These are phyloP conservation scores for Drosophila varians DNA, from an alignment of 1,140 invertebrate genomes.

Conservation along the genomic window DNA sequence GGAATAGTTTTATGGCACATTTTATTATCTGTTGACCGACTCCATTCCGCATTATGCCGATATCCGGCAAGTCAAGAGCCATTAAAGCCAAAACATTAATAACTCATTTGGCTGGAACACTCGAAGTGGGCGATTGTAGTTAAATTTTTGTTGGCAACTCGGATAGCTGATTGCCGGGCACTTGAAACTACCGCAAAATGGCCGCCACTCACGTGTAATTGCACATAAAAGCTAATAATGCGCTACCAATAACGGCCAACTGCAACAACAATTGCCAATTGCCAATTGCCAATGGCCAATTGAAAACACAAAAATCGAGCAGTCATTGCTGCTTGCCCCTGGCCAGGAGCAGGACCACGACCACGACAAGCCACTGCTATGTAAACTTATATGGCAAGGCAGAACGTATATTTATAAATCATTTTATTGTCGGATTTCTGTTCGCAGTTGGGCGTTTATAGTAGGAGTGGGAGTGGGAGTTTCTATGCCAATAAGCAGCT, in stretches of 20 bases:
- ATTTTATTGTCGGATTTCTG: conserved; percentile 80
- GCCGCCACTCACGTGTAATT: conserved; percentile 58
- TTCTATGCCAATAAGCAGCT: conserved; percentile 81
- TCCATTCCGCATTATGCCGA: background rate
- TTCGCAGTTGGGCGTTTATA: conserved; percentile 47
- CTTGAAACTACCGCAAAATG: conserved; percentile 57
- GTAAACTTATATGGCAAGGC: conserved; percentile 37
- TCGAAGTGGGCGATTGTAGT: conserved; percentile 4
- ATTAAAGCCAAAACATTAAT: conserved; percentile 28
- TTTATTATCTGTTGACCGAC: background rate
- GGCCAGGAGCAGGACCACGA: background rate
- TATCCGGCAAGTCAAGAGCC: background rate
- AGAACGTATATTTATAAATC: conserved; percentile 76
- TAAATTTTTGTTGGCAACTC: conserved; percentile 31
- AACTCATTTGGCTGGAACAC: conserved; percentile 24
- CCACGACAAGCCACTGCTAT: background rate
- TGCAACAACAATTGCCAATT: conserved; percentile 26
- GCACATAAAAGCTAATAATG: conserved; percentile 69
- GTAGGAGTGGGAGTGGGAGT: conserved; percentile 47
- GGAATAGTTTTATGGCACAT: too few relatives aligned
- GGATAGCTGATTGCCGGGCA: conserved; percentile 22
- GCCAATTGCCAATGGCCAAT: conserved; percentile 44
- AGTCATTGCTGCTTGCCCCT: conserved; percentile 43
- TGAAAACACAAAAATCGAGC: conserved; percentile 52
- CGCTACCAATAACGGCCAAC: conserved; percentile 19